These are phyloP conservation scores for Dryobota labecula DNA, from an alignment of 2,888 invertebrate species.

Conservation along the genomic window DNA sequence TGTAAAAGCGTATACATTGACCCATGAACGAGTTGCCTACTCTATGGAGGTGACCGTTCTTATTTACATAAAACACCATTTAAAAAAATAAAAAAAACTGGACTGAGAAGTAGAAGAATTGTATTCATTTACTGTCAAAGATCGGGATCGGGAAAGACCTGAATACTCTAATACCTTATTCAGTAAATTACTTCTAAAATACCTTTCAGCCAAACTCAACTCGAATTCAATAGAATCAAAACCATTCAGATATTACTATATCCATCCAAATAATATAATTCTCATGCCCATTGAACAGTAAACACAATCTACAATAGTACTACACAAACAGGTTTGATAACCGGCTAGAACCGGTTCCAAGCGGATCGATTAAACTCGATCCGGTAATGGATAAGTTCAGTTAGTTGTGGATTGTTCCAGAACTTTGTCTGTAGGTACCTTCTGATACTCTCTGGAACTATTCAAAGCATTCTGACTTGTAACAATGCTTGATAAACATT, in stretches of 20 bases:
- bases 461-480: slow-evolving; percentile 67
- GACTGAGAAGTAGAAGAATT: background rate
- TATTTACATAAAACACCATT: background rate
- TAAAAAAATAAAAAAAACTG: no score
- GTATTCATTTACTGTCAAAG: background rate
- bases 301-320: slow-evolving; percentile 41
- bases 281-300: slow-evolving; percentile 30
- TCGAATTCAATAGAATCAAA: background rate
- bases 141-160: background rate
- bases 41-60: no score
- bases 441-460: slow-evolving; percentile 61
- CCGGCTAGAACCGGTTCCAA: slow-evolving; percentile 47
- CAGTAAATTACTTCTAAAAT: background rate
- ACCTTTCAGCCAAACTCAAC: background rate
- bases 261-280: background rate
- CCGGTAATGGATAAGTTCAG: slow-evolving; percentile 78
- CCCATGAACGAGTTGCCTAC: no score
- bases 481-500: slow-evolving; percentile 54
- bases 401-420: slow-evolving; percentile 73
- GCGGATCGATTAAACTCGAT: slow-evolving; percentile 74
- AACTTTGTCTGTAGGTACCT: slow-evolving; percentile 65
- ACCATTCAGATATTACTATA: background rate
- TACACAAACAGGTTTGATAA: slow-evolving; percentile 55
- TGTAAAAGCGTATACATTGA: no score
- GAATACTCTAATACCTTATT: no score